Base-by-base conservation (phyloP, 2,113 vertebrate species). In the Aspidoscelis tigris region DNA sequence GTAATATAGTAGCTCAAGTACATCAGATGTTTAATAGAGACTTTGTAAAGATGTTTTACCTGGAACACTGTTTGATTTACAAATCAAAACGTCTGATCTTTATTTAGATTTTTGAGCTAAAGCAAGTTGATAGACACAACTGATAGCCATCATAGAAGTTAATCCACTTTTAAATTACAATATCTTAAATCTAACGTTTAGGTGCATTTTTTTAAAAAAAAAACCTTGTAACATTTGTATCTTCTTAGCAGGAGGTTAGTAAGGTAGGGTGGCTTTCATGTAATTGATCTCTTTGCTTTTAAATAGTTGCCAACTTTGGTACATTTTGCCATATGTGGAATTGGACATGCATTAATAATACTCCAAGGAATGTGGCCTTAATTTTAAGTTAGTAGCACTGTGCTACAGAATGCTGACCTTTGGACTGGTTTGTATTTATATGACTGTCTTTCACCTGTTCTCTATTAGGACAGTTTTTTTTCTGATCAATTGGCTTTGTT, bases 381-480 rank as follows among this genome's bases (percentile, higher is more conserved):
- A 66, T 16, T 86, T 86, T 47, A 22, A 0, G 26, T 33, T 88
- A 26, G 72, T 69, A 53, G 1, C 22, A 47, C 5, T 18, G 2
- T 47, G n/a, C 47, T 43, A 24, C n/a, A 47, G 18, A 69, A 61
- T 33, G 4, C 66, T 83, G 55, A 80, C 55, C 83, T 80, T 86
- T 84, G 53, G 74, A 58, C n/a, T 74, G 84, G 80, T 33, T 79
- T 69, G 58, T 39, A 43, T 75, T 76, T 84, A 24, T 72, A 77
- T 85, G 71, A 73, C 87, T 82, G 7, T 86, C 73, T 86, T 81
- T 84, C 74, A 84, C 64, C 58, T 74, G 26, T 61, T 89, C 76
- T 86, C 65, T 61, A 20, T 66, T 76, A 84, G 66, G 69, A 41
- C 86, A 76, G 83, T 86, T 58, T 70, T 85, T 41, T 58, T 58